These are phyloP conservation scores for Acrocephalus kingi DNA, from an alignment of 2,113 vertebrate species.

Conservation along the genomic window DNA sequence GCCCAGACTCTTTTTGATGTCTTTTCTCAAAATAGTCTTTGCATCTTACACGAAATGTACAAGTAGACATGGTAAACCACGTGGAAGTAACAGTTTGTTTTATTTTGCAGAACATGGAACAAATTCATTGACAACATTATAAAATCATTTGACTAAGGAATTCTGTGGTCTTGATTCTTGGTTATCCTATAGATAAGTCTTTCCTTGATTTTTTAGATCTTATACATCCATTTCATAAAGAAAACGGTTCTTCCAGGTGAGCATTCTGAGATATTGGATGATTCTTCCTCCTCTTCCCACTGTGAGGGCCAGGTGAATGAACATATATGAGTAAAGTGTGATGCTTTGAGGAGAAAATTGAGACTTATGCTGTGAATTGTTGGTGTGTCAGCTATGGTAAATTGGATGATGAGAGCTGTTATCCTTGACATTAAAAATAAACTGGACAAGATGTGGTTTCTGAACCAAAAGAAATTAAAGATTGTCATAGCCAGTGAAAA, in stretches of 20 bases:
- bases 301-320: background rate
- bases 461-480: background rate
- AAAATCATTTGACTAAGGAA: background rate
- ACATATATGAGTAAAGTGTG: background rate
- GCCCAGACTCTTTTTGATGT: background rate
- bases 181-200: background rate
- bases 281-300: background rate
- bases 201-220: background rate
- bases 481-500: background rate
- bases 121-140: background rate
- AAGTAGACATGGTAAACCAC: background rate
- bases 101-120: background rate
- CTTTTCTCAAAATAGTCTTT: background rate
- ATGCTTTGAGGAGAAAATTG: background rate
- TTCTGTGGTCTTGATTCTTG: background rate
- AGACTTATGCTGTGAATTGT: background rate
- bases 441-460: background rate
- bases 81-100: accelerated
- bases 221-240: background rate
- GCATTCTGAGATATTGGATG: background rate
- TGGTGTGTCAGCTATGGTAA: background rate
- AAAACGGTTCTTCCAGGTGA: background rate
- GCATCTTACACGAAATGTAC: background rate
- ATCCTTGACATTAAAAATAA: background rate
- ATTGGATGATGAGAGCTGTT: background rate